Evolutionary conservation across 2,888 invertebrate species (phyloP).

Genomic region (Aleiodes testaceus): DNA sequence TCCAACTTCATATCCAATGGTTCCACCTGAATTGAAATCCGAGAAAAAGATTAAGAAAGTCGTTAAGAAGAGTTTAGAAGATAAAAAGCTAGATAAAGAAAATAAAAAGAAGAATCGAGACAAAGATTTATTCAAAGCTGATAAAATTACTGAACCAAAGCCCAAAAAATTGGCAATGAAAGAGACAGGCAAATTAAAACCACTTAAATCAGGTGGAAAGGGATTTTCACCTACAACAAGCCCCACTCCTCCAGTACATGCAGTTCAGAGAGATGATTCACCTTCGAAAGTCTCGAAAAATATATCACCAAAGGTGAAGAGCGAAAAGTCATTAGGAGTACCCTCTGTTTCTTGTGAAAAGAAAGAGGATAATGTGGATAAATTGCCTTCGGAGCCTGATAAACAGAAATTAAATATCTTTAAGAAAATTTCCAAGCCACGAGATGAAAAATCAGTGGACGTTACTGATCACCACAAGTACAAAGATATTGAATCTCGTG

Average conservation of each 20-base stretch:
- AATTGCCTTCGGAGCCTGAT: constrained; percentile 85
- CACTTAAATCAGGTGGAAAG: constrained; percentile 69
- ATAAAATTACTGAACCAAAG: constrained; percentile 71
- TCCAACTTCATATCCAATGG: constrained; percentile 73
- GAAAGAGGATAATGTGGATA: constrained; percentile 76
- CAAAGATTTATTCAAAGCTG: constrained; percentile 73
- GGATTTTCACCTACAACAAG: constrained; percentile 66
- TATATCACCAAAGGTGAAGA: constrained; percentile 59
- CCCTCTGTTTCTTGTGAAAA: constrained; percentile 63
- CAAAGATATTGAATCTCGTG: constrained; percentile 70
- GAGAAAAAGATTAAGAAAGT: constrained; percentile 73
- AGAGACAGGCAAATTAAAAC: constrained; percentile 74
- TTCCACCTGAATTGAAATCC: constrained; percentile 73
- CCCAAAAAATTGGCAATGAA: constrained; percentile 75
- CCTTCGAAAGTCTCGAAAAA: constrained; percentile 61
- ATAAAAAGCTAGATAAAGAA: constrained; percentile 72
- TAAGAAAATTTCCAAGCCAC: constrained; percentile 84
- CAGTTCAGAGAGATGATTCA: constrained; percentile 53
- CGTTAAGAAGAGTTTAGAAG: constrained; percentile 72
- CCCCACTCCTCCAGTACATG: constrained; percentile 53
- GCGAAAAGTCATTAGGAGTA: constrained; percentile 55
- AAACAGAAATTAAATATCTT: constrained; percentile 90
- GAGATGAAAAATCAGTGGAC: constrained; percentile 79
- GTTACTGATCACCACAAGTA: constrained; percentile 67
- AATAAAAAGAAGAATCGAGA: constrained; percentile 71